Base-by-base conservation (phyloP, 2,888 invertebrate species). In the Orthosia gracilis region DNA sequence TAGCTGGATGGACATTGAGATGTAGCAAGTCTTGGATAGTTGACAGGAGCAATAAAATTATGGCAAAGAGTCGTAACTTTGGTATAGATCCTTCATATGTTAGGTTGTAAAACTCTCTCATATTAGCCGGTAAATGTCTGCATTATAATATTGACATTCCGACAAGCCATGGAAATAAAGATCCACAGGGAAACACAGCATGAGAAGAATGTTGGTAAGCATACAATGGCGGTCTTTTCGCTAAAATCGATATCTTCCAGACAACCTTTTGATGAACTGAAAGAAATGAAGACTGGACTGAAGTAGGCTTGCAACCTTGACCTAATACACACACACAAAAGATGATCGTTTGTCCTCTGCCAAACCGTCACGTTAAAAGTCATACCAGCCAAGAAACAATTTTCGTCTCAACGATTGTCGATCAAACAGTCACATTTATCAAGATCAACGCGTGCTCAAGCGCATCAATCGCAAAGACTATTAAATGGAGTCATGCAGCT, bases 391-490 rank as follows among this genome's bases (percentile, higher is more conserved):
- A 57, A 50, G 49, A 73, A 84, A 80, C 21, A 54, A 84, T 80
- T 80, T 80, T 62, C 61, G 50, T 18, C 57, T 52, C 66, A 74
- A 68, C 71, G 47, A 66, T 66, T 59, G 64, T 68, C 61, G 64
- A 85, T 73, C 71, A 62, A 69, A 64, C 63, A 69, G 63, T 47
- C 49, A 57, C 71, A 86, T 83, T 86, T 79, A 86, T 83, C 83
- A 83, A 79, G 72, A 85, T 83, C 85, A 75, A 67, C 68, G 85
- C 81, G 76, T 74, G 85, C 9, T 40, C 40, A 40, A 40, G 40
- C 87, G 85, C 89, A 90, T 92, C 91, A 85, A 84, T 87, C 80
- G 82, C 79, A 78, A 91, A 92, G 92, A 93, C 93, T 94, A 91
- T 91, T 92, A 88, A 89, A 91, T 89, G 86, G 80, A 84, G 82